A percentile compares a stretch with the other conserved stretches of the same genome.
Conservation (phyloP, 2,888 invertebrate genomes). For the Strigamia maritima region DNA sequence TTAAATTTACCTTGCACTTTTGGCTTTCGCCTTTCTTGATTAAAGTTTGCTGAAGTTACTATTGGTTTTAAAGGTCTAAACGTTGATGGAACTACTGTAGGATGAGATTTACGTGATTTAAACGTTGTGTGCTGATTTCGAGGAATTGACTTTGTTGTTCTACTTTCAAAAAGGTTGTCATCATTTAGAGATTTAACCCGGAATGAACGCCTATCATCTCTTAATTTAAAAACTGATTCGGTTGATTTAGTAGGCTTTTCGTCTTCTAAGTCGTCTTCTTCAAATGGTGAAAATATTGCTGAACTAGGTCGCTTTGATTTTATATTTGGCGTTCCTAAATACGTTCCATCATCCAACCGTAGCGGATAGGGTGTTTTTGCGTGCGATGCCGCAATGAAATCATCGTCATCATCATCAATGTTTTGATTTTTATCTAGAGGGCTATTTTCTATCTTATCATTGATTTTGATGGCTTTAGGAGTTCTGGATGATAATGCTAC, state of each 20-base stretch:
- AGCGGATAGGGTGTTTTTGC: neutral
- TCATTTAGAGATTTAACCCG: neutral
- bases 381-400: neutral
- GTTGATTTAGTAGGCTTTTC: neutral
- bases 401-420: neutral
- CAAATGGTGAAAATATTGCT: neutral
- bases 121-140: neutral
- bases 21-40: neutral
- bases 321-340: neutral
- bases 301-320: neutral
- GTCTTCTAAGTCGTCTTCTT: slow-evolving; percentile 5
- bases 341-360: slow-evolving; percentile 9
- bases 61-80: neutral
- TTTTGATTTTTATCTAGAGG: neutral
- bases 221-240: neutral
- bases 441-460: neutral
- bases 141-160: neutral
- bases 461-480: neutral
- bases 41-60: neutral
- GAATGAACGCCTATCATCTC: neutral
- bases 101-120: neutral
- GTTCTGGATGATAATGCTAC: neutral
- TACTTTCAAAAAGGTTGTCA: neutral
- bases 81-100: neutral
- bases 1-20: neutral